phyloP scores from a whole-genome alignment of 2,888 invertebrate species.

The Drosophila paramelanica region DNA sequence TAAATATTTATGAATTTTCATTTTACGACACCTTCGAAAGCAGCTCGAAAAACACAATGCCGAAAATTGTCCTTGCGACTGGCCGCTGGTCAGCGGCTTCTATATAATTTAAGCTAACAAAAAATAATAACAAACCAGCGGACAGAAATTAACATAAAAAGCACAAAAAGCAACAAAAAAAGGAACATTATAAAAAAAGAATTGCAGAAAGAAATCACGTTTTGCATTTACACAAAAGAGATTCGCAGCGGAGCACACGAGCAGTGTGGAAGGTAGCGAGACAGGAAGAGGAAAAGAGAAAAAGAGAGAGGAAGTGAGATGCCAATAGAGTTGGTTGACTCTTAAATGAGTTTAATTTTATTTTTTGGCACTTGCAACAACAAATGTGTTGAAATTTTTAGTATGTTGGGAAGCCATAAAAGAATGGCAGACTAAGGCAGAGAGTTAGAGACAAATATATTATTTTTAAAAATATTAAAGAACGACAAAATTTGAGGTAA shows the following conservation, averaged over 20 bases:
- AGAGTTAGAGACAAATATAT: background rate
- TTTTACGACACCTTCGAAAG: slow-evolving; percentile 72
- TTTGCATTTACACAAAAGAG: slow-evolving; percentile 66
- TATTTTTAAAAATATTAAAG: slow-evolving; percentile 34
- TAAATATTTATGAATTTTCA: slow-evolving; percentile 77
- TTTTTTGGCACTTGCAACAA: slow-evolving; percentile 10
- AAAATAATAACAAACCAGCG: slow-evolving; percentile 20
- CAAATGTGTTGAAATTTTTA: slow-evolving; percentile 22
- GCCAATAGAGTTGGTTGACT: slow-evolving; percentile 12
- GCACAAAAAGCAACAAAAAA: slow-evolving; percentile 37
- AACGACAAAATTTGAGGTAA: slow-evolving; percentile 18
- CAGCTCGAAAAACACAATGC: slow-evolving; percentile 48
- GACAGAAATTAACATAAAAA: slow-evolving; percentile 68
- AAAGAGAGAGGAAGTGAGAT: slow-evolving; percentile 2
- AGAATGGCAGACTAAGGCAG: background rate
- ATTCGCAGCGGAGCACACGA: slow-evolving; percentile 7
- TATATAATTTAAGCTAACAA: slow-evolving; percentile 59
- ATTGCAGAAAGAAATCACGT: slow-evolving; percentile 60
- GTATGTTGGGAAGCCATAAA: slow-evolving; percentile 16
- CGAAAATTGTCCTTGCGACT: slow-evolving; percentile 44
- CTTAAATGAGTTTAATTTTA: slow-evolving; percentile 23
- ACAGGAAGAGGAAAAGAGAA: background rate
- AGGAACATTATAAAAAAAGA: slow-evolving; percentile 21
- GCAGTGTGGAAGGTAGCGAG: slow-evolving; percentile 4
- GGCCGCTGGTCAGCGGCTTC: slow-evolving; percentile 45